Evolutionary conservation across 2,888 invertebrate species (phyloP), one percentile per base, ranked within the genome.

Genomic region (Rosalia funebris): DNA sequence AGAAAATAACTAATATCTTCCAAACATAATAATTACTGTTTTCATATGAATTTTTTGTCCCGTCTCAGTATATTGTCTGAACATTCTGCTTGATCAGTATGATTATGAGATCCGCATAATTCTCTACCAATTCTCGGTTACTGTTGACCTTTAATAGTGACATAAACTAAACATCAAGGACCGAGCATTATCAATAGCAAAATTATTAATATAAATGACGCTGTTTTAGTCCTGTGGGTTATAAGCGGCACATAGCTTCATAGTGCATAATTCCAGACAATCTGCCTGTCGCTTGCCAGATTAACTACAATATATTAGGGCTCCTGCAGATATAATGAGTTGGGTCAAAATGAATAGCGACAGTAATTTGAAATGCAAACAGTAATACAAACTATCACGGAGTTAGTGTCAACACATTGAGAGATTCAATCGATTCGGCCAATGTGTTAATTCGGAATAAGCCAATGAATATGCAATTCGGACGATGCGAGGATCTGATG

Each of bases 351-450:
- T 67, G 64, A 67, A 67, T 67, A 62, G 67, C 65, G 63, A 62
- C 54, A 60, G 62, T 67, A 65, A 67, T 67, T 67, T 67, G 62
- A 54, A 61, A 65, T 58, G 62, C 67, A 67, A 67, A 67, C 65
- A 63, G 57, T 55, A 63, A 63, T 61, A 61, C 62, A 61, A 61
- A 65, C 67, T 67, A 67, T 67, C 65, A 61, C 61, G 32, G 64
- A 60, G 60, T 63, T 63, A 63, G 63, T 63, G 65, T 65, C 67
- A 67, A 67, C 67, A 67, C 67, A 65, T 67, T 62, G 60, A 44
- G 58, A 39, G 59, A 48, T 56, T 52, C 53, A 55, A 65, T 67
- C 67, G 67, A 67, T 67, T 48, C 45, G 53, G 47, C 45, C 45
- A 55, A 63, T 66, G 65, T 66, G 65, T 66, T 68, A 68, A 68